Base-by-base conservation (phyloP, 2,797 vertebrate genomes). In the Lophius americanus region DNA sequence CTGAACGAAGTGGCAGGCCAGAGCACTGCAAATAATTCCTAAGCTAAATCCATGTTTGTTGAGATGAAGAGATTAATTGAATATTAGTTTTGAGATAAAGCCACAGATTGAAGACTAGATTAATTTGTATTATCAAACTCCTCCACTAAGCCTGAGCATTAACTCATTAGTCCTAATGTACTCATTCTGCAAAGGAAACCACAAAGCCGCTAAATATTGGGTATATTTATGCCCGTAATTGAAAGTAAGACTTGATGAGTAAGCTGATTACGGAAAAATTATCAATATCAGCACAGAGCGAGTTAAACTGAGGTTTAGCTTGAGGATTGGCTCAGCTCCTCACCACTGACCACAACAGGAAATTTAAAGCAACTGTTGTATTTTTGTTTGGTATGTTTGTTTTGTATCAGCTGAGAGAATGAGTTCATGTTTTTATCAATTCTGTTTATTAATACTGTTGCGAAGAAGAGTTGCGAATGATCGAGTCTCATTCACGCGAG, bases 31-130 rank as follows among this genome's bases (percentile, higher is more conserved):
- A 54, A 75, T 9, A 44, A 68, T 46, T 67, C 61, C 62, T 78
- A 64, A 81, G 76, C 69, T 79, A 81, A 23, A 84, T 70, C 81
- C 67, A 58, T 46, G 51, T 75, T 78, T 74, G n/a, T 14, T 23
- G 59, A 71, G 54, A 85, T 73, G 68, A 57, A 60, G 53, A 74
- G 68, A 83, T 80, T 80, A 74, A 73, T 73, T 81, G 59, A 73
- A 63, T 63, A 74, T 76, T 68, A 65, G 38, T 79, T 75, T 79
- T 62, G 43, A 42, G 51, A 79, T 79, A 71, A 84, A 74, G 46
- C 52, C 38, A 44, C 62, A 62, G 68, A 76, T 56, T 79, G 64
- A 54, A 66, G 55, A 66, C 55, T 42, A 64, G 60, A 73, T 56
- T 54, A 42, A 60, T 73, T 59, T 69, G 69, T 52, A 78, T 73